Conservation (phyloP, 2,888 invertebrate genomes). For the Muschampia plurimacula region DNA sequence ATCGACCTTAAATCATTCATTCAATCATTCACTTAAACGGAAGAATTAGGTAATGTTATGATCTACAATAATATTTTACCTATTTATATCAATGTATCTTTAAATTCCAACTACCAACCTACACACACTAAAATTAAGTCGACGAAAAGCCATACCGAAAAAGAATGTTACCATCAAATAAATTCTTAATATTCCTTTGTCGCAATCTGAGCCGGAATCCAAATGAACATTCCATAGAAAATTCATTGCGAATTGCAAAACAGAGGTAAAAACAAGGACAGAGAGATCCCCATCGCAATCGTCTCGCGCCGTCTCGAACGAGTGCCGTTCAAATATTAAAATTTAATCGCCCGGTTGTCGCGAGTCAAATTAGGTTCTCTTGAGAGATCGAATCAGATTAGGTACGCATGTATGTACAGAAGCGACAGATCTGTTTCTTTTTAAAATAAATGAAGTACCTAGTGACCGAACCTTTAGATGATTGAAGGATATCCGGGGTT, state of each 20-base stretch:
- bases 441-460: no score
- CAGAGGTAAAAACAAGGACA: slow-evolving; percentile 67
- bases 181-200: slow-evolving; percentile 35
- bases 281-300: slow-evolving; percentile 67
- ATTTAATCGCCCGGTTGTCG: slow-evolving; percentile 86
- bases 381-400: slow-evolving; percentile 69
- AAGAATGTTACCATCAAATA: slow-evolving; percentile 20
- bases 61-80: no score
- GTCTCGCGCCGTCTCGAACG: slow-evolving; percentile 67
- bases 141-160: slow-evolving; percentile 8
- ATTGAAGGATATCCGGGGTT: no score
- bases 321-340: slow-evolving; percentile 84
- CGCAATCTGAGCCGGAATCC: slow-evolving; percentile 34
- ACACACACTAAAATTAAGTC: not conserved
- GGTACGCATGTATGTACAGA: slow-evolving; percentile 43
- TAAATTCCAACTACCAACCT: not conserved
- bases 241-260: slow-evolving; percentile 58
- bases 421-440: not conserved
- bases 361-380: slow-evolving; percentile 84
- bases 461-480: no score
- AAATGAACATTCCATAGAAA: slow-evolving; percentile 45
- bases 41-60: no score
- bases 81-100: no score
- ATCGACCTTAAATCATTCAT: no score
- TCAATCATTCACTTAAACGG: no score